Base-by-base conservation (phyloP, 2,797 vertebrate species). In the Neosalanx taihuensis region DNA sequence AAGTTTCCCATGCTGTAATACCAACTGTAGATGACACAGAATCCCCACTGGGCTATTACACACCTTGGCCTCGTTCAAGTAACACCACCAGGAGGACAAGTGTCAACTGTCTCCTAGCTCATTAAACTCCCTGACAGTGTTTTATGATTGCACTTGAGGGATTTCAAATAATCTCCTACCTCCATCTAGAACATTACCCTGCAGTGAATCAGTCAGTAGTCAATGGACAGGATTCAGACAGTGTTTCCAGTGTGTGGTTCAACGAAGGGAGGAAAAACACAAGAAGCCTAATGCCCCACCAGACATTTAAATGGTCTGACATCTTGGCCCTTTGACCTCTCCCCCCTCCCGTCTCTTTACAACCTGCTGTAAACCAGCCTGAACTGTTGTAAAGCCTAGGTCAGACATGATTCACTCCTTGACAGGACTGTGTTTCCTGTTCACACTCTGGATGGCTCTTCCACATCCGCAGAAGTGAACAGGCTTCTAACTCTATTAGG, bases 391-490 rank as follows among this genome's bases (percentile, higher is more conserved):
- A 87, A 89, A 89, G 75, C 76, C 77, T 12, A 71, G 74, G 84
- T 88, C 82, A 85, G 85, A 84, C 76, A 77, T 80, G 77, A 87
- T 83, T 82, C 84, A 85, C 71, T 83, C 41, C 80, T 69, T n/a
- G 17, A 64, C 17, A 64, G 49, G 37, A 18, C 33, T 41, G 59
- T 2, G 37, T 29, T 66, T 31, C 20, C 60, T 62, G 62, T 64
- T 23, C 15, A 26, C 64, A 46, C 51, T 18, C 51, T 56, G 15
- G 15, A 17, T n/a, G 10, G 51, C 51, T 56, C 41, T 46, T 9
- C 10, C 41, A 46, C 10, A 12, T 46, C 41, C 41, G 3, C 41
- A n/a, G 18, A 56, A 46, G 15, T 17, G 1, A 41, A 41, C 10
- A 41, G 51, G 15, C 18, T 56, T 17, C 18, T n/a, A 17, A 56